Conservation (phyloP, 2,888 invertebrate species). For the Homarus gammarus region DNA sequence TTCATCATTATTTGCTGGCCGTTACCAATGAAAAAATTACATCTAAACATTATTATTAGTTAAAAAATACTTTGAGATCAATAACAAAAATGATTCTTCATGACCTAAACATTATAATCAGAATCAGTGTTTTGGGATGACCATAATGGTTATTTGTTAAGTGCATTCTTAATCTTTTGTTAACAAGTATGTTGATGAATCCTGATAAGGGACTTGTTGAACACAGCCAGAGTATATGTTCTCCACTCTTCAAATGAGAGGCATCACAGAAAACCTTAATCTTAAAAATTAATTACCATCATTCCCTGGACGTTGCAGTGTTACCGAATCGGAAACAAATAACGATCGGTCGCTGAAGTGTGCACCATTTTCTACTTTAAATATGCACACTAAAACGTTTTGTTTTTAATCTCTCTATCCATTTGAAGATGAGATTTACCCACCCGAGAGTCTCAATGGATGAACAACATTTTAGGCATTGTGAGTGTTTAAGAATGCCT, state of each 20-base stretch:
- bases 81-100: not conserved
- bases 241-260: constrained; percentile 58
- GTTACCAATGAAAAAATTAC: not conserved
- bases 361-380: constrained; percentile 37
- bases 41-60: not conserved
- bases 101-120: not conserved
- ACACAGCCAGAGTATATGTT: constrained; percentile 49
- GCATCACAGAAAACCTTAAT: constrained; percentile 71
- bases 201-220: constrained; percentile 37
- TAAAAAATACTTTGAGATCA: not conserved
- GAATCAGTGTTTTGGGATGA: not conserved
- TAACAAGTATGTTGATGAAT: constrained; percentile 14
- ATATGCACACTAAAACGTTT: constrained; percentile 33
- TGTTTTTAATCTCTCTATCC: constrained; percentile 14
- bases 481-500: constrained; percentile 45
- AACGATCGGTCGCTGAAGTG: constrained; percentile 25
- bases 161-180: not conserved
- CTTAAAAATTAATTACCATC: constrained; percentile 71
- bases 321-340: constrained; percentile 54
- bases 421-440: constrained; percentile 28
- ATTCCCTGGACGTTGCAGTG: constrained; percentile 71
- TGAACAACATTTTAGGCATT: constrained; percentile 45
- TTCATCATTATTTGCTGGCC: not conserved
- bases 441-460: constrained; percentile 16
- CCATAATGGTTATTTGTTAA: not conserved